phyloP scores from a whole-genome alignment of 1,140 invertebrate species.

The Leptinotarsa lineolata region DNA sequence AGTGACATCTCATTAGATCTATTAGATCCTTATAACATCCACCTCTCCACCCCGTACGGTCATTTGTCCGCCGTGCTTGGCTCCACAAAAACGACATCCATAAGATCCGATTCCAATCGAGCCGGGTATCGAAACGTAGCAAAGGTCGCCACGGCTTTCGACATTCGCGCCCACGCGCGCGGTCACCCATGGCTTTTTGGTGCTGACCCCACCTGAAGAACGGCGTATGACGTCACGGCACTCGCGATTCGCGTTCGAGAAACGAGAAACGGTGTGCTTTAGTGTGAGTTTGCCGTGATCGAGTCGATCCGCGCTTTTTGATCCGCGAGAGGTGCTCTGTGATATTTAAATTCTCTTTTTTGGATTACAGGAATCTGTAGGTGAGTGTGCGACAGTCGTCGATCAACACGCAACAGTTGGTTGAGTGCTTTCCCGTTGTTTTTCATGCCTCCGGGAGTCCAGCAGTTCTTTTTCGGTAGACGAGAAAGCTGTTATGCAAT shows the following conservation, averaged over 20 bases:
- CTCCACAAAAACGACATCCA: no score
- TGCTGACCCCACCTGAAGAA: conserved; percentile 3
- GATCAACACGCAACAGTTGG: background rate
- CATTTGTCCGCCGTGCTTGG: no score
- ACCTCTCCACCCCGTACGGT: no score
- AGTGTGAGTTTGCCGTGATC: background rate
- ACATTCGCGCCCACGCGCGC: no score
- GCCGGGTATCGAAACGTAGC: no score
- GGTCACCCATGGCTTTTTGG: no score
- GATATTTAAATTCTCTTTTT: background rate
- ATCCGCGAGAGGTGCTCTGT: background rate
- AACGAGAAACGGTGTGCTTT: conserved; percentile 5
- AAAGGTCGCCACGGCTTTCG: no score
- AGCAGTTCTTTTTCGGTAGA: background rate
- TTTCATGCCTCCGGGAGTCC: background rate
- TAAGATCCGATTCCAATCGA: no score
- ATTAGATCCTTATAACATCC: no score
- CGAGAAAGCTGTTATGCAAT: background rate
- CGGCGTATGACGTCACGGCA: background rate
- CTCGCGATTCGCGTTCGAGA: conserved; percentile 1
- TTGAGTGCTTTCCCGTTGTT: background rate
- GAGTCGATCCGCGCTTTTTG: background rate
- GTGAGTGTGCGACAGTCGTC: background rate
- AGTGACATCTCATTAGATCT: no score
- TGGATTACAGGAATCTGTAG: conserved; percentile 4